phyloP scores from a whole-genome alignment of 2,113 vertebrate species.

The Scomber scombrus region DNA sequence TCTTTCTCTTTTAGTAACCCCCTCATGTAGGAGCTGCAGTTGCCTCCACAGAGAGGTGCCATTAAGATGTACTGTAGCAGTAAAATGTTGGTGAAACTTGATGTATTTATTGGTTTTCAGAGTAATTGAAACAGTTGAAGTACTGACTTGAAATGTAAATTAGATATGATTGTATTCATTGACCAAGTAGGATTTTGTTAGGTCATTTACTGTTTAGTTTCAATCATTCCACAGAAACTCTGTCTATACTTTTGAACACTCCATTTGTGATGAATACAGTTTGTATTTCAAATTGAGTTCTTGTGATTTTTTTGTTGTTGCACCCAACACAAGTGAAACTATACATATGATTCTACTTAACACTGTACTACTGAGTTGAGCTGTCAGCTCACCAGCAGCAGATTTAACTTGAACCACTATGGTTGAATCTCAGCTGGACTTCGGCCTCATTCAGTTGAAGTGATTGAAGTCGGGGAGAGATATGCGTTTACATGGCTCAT shows the following conservation, averaged over 20 bases:
- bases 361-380: neutral
- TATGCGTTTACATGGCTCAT: slow-evolving; percentile 33
- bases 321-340: slow-evolving; percentile 26
- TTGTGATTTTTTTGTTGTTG: neutral
- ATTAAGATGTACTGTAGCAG: neutral
- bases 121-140: slow-evolving; percentile 20
- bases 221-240: neutral
- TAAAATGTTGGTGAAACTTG: neutral
- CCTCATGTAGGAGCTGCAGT: neutral
- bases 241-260: neutral
- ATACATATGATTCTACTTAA: neutral
- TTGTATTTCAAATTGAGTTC: neutral
- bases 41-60: neutral
- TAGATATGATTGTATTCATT: neutral
- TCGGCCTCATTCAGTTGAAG: slow-evolving; percentile 53
- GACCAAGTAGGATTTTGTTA: slow-evolving; percentile 5
- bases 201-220: slow-evolving; percentile 1
- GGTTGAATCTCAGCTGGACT: slow-evolving; percentile 54
- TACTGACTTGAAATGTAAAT: slow-evolving; percentile 38
- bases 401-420: neutral
- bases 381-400: neutral
- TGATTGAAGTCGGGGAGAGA: slow-evolving; percentile 51
- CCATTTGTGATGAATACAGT: slow-evolving; percentile 27
- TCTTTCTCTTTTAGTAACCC: neutral
- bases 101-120: neutral